These are phyloP conservation scores for Plebejus anna DNA, from an alignment of 2,888 invertebrate genomes.

Conservation along the genomic window DNA sequence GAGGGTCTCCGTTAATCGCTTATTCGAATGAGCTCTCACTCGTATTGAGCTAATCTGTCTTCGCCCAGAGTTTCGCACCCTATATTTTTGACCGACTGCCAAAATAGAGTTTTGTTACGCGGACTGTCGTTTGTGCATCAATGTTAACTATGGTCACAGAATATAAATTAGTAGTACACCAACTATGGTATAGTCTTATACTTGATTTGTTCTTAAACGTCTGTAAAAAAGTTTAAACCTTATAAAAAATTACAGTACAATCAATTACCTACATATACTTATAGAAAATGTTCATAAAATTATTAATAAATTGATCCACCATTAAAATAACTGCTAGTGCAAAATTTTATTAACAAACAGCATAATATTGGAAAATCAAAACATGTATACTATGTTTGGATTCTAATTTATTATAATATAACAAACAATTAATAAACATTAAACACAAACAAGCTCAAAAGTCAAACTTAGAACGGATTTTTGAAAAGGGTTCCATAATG, in stretches of 20 bases:
- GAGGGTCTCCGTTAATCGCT: neutral
- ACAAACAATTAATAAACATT: neutral
- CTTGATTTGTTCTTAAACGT: neutral
- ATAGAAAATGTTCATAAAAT: too few relatives aligned
- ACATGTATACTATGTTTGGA: too few relatives aligned
- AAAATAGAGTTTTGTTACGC: neutral
- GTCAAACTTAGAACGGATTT: neutral
- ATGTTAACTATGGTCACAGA: neutral
- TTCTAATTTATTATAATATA: too few relatives aligned
- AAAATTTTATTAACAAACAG: too few relatives aligned
- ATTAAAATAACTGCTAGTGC: too few relatives aligned
- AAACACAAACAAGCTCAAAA: neutral
- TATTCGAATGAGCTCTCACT: neutral
- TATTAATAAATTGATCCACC: too few relatives aligned
- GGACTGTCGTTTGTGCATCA: neutral
- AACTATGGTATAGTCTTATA: neutral
- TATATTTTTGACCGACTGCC: neutral
- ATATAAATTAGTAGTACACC: too few relatives aligned
- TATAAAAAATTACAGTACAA: too few relatives aligned
- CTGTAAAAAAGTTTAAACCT: neutral
- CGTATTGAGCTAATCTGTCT: constrained; percentile 6
- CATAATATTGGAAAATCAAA: too few relatives aligned
- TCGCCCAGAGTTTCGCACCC: neutral
- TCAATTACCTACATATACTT: too few relatives aligned
- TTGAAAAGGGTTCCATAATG: neutral